phyloP scores from a whole-genome alignment of 2,888 invertebrate genomes.

The Mayetiola destructor region DNA sequence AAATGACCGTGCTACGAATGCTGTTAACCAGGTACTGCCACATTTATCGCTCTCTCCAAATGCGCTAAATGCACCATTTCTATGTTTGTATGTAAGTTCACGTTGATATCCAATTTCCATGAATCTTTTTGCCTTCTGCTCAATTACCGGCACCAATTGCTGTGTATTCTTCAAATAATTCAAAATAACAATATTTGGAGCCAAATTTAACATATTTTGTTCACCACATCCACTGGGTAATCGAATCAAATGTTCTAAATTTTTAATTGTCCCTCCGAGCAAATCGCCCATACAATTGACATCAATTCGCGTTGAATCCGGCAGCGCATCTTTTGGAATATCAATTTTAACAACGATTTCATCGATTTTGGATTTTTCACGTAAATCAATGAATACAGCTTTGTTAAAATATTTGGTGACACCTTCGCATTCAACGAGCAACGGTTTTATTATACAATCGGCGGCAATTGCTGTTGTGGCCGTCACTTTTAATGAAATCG shows the following conservation, averaged over 20 bases:
- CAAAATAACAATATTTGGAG: conserved; percentile 74
- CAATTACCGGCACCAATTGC: conserved; percentile 46
- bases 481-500: conserved; percentile 50
- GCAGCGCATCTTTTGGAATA: conserved; percentile 41
- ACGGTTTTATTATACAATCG: conserved; percentile 47
- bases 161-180: conserved; percentile 69
- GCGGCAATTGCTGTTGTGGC: conserved; percentile 35
- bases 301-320: conserved; percentile 44
- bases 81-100: conserved; percentile 70
- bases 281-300: conserved; percentile 43
- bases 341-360: conserved; percentile 34
- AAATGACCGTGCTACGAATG: conserved; percentile 59
- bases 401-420: conserved; percentile 47
- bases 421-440: conserved; percentile 56
- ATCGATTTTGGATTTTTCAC: conserved; percentile 36
- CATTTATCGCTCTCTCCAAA: conserved; percentile 52
- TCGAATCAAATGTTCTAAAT: conserved; percentile 56
- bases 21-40: conserved; percentile 72
- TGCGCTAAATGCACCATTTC: conserved; percentile 81
- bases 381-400: conserved; percentile 51
- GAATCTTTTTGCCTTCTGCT: conserved; percentile 38
- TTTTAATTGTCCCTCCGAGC: conserved; percentile 60
- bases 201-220: conserved; percentile 83
- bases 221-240: conserved; percentile 85
- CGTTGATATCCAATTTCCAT: conserved; percentile 84